Conservation (phyloP, 2,888 invertebrate genomes). For the Hypolimnas misippus region DNA sequence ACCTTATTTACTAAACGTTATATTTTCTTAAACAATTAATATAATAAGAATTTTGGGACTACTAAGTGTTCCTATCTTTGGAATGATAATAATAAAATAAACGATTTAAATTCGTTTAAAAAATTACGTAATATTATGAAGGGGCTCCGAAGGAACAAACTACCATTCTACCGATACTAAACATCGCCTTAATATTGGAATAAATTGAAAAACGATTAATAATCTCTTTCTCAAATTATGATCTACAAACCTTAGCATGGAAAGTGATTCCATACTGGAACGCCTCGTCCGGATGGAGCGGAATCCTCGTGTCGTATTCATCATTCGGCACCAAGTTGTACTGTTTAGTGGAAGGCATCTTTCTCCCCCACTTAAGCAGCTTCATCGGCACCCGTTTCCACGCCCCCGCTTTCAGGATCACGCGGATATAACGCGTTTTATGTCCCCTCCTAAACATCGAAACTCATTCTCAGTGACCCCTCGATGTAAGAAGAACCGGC, state of each 20-base stretch:
- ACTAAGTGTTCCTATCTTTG: no score
- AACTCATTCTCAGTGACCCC: constrained; percentile 49
- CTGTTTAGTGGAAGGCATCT: constrained; percentile 93
- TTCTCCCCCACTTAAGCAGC: constrained; percentile 77
- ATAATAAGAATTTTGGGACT: no score
- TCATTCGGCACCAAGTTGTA: constrained; percentile 98
- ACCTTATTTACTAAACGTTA: no score
- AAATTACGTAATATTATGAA: no score
- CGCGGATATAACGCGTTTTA: constrained; percentile 69
- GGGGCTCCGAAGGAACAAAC: no score
- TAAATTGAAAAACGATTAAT: no score
- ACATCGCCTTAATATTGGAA: no score
- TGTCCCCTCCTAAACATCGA: constrained; percentile 72
- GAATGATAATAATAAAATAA: no score
- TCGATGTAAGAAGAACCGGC: constrained; percentile 26
- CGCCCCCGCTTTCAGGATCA: constrained; percentile 64
- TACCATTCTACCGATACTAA: no score
- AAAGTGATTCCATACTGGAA: constrained; percentile 98
- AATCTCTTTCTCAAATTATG: no score
- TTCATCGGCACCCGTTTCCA: constrained; percentile 76
- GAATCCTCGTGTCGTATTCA: constrained; percentile 97
- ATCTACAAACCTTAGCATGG: constrained; percentile 95
- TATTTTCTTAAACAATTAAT: no score
- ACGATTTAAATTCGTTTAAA: no score
- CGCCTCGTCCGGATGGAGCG: constrained; percentile 98